Evolutionary conservation across 2,797 vertebrate genomes (phyloP), one percentile per base, ranked within the genome.

Genomic region (Mareca penelope): DNA sequence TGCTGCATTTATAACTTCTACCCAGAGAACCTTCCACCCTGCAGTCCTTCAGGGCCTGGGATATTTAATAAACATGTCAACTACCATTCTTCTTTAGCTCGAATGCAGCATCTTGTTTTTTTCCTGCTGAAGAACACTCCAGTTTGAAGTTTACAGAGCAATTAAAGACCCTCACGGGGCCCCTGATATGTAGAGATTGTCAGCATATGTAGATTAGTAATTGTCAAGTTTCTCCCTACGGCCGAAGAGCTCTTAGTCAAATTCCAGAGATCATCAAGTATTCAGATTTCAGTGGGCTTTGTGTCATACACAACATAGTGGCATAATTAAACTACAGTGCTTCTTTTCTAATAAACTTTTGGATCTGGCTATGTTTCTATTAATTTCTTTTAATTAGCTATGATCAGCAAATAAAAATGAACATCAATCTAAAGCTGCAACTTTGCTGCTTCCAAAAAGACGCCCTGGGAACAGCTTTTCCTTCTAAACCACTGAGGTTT

Each of bases 51-150:
- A 80, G 94, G 94, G 93, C 55, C 80, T 79, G 60, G 9, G 72
- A 73, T 97, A 93, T 97, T 98, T 98, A 97, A 98, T 98, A 97
- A 98, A 98, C 96, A 96, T 88, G 95, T 98, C 97, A 97, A 95
- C 86, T 71, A 95, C 81, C 83, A 93, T 97, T 96, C 96, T 96
- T 96, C 95, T 95, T 97, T 95, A 96, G 93, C 88, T 97, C 63
- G 71, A 97, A 96, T 78, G 70, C 83, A 90, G 85, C 90, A 86
- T 89, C 77, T 96, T 97, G 96, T 95, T 97, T 94, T 95, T 97
- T 97, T 52, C 96, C 93, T 96, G 86, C 88, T 91, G 95, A 98
- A 97, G 95, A 97, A 96, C 94, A 97, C 97, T 97, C 96, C 95
- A 97, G 94, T 97, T 87, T 97, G 96, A 97, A 97, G 97, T 97